Base-by-base conservation (phyloP, 2,888 invertebrate genomes). In the Plagodis pulveraria region DNA sequence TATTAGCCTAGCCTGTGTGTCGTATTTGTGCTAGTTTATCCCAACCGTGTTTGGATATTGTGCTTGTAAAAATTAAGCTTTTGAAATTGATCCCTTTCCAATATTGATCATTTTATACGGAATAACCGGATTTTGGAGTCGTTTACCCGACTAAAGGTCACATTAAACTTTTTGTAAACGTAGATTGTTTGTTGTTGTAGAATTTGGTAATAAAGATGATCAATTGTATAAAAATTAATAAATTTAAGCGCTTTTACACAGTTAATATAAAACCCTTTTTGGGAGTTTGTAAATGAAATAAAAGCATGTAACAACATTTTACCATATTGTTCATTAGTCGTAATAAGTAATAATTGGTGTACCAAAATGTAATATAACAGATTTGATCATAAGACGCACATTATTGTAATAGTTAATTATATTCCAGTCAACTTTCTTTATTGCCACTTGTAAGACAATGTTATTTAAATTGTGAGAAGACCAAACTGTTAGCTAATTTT, bases 1-100 rank as follows among this genome's bases (percentile, higher is more conserved):
- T 92, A 92, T 92, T 92, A 92, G 91, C 88, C 89, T 92, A 92
- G 90, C 89, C 87, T 90, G 86, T 89, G 87, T 90, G 88, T 91
- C 85, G 91, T 91, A 87, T 91, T 89, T 88, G 90, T 91, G 90
- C 91, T 91, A 91, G 89, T 87, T 89, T 86, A 64, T 79, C 86
- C 84, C 83, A 84, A 83, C 82, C 81, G 83, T 84, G 84, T 89
- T 87, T 85, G 81, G 80, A 86, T 78, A 83, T 83, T 80, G 83
- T 81, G 87, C 89, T 87, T 87, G 83, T 87, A 87, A 83, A 84
- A 83, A 78, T 75, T 68, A 74, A 70, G 78, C 81, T 89, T 86
- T 58, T 69, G 77, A 80, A 83, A 77, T 38, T 75, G 73, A 83
- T 85, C 84, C 77, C 73, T 81, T 84, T 84, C 70, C 76, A 78